Base-by-base conservation (phyloP, 2,797 vertebrate genomes). In the Melopsittacus undulatus region DNA sequence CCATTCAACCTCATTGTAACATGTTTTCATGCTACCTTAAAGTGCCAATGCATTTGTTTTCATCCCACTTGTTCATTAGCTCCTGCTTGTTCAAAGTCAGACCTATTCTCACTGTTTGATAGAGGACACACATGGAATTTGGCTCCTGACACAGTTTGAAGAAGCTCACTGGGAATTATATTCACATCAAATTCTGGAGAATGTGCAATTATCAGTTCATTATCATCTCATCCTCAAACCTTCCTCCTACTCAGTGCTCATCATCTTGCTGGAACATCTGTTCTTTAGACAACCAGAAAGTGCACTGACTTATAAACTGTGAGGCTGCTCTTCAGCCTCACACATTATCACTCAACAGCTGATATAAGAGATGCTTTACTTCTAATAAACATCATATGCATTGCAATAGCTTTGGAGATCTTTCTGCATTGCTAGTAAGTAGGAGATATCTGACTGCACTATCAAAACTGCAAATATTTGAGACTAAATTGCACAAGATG, bases 321-420 rank as follows among this genome's bases (percentile, higher is more conserved):
- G 83, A 94, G 38, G 22, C 23, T 24, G 46, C 46, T 87, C 62
- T 89, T 77, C 74, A 93, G 40, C 83, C 48, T 94, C 21, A 1
- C 95, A 94, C 83, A 23, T 94, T 89, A 95, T 96, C 87, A 83
- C 69, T 97, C 93, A 85, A 51, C 32, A 86, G 45, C 34, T 93
- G 78, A 82, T 90, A 87, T 43, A 76, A 77, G 77, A 88, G 48
- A 57, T 5, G 0, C 10, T 92, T 87, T 66, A 45, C 59, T 91
- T 82, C 45, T 93, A 74, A 88, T 83, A 93, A 97, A 89, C 73
- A 93, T 48, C 27, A 4, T 21, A n/a, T 16, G 34, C 38, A 14
- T 32, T 81, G 51, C 57, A 72, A 48, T 51, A 24, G 23, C 38
- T 75, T 78, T 80, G 66, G 64, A 93, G 80, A 30, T 38, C 9